Evolutionary conservation across 2,797 vertebrate genomes (phyloP), one percentile per base, ranked within the genome.

Genomic region (Astyanax mexicanus): DNA sequence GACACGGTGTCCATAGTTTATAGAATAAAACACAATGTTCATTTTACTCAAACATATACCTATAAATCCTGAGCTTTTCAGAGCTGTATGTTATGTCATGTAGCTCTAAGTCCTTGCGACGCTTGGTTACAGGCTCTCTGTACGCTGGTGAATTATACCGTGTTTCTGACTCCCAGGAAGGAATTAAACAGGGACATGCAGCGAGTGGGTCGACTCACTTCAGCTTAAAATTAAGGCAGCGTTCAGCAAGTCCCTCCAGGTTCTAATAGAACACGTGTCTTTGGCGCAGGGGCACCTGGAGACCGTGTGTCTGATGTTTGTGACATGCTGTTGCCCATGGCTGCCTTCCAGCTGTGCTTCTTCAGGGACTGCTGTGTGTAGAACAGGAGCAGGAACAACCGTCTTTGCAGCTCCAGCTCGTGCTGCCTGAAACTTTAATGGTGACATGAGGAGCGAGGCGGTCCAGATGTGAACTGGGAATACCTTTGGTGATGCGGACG

Each of bases 381-480:
- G 83, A 88, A 88, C 89, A 88, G 85, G 66, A 65, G 54, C 42
- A 55, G 77, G 55, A 83, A 82, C 74, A 81, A 80, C 60, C 66
- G 10, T 57, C 74, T 77, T 58, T 51, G 70, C 71, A 80, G 79
- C 70, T 75, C 69, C 37, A 80, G 75, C 91, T 87, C 89, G 82
- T 61, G 74, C 85, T 69, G 75, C 69, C 88, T 94, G 84, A 94
- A 94, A 94, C 84, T 93, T 94, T 94, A 94, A 94, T 94, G 92
- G 52, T 5, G 77, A 92, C 90, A 92, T 12, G 77, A 82, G 78
- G 72, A 88, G 83, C 78, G 84, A 75, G 57, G 67, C 55, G 6
- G 25, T 83, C 83, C 74, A 80, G 72, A 80, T 83, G 84, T 85
- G 86, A 84, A 81, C 69, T 69, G 87, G 86, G 88, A 90, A 84